These are phyloP conservation scores for Physeter macrocephalus DNA, from an alignment of 2,113 vertebrate species.

Conservation along the genomic window DNA sequence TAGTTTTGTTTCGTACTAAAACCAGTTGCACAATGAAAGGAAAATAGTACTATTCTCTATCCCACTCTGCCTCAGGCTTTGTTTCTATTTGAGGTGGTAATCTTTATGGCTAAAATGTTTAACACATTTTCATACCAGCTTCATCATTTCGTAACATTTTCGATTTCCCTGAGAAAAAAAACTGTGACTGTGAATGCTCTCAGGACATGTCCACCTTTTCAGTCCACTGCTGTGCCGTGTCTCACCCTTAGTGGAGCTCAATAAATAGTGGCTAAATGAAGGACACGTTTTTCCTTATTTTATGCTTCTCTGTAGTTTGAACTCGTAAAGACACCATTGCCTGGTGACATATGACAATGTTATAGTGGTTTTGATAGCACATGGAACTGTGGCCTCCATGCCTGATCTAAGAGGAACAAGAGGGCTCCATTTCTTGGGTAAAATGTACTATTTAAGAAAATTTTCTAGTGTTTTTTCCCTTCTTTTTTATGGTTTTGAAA, in stretches of 20 bases:
- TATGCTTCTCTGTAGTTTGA: neutral
- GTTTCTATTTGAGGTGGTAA: neutral
- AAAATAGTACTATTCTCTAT: neutral
- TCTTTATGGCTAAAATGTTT: neutral
- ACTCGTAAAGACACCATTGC: neutral
- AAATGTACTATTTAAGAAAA: neutral
- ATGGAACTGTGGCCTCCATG: neutral
- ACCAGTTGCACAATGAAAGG: neutral
- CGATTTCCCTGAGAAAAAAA: neutral
- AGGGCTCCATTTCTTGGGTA: neutral
- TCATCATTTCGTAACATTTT: neutral
- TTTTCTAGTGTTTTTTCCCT: neutral
- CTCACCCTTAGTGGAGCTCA: neutral
- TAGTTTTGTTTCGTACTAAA: neutral
- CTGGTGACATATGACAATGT: neutral
- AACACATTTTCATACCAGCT: neutral
- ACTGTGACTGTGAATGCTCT: neutral
- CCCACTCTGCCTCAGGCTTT: neutral
- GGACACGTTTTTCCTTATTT: neutral
- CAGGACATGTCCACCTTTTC: too few species aligned
- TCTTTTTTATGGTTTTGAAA: neutral
- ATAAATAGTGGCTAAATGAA: neutral
- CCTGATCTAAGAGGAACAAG: neutral
- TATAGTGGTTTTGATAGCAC: neutral
- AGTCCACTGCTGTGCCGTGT: fast-evolving